A percentile compares a stretch with the other conserved stretches of the same genome.
These are phyloP conservation scores for Rhizoglyphus robini DNA, from an alignment of 1,140 invertebrate species.

Conservation along the genomic window DNA sequence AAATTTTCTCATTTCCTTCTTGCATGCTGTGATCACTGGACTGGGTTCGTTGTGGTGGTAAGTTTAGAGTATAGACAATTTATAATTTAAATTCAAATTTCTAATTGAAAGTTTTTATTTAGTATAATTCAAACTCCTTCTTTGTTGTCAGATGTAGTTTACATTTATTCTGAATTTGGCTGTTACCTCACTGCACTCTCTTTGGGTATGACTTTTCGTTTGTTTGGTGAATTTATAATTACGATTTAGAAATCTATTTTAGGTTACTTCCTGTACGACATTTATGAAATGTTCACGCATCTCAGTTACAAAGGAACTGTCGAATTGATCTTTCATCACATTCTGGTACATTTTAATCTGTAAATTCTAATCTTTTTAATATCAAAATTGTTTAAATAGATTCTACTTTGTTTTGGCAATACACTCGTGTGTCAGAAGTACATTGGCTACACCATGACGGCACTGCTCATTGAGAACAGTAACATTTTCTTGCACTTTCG, in stretches of 20 bases:
- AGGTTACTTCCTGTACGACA: conserved; percentile 16
- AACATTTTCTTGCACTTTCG: conserved; percentile 18
- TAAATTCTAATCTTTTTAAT: background rate
- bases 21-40: conserved; percentile 10
- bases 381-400: too few relatives aligned
- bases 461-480: conserved; percentile 8
- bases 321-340: conserved; percentile 11
- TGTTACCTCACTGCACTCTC: conserved; percentile 9
- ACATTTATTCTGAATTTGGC: background rate
- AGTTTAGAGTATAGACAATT: background rate
- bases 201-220: too few relatives aligned
- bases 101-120: too few relatives aligned
- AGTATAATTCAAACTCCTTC: conserved; percentile 2
- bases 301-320: conserved; percentile 2
- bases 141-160: conserved; percentile 7
- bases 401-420: background rate
- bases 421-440: background rate
- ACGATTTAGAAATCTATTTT: too few relatives aligned
- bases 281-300: conserved; percentile 11
- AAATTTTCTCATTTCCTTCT: conserved; percentile 16
- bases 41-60: conserved; percentile 2
- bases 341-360: conserved; percentile 15
- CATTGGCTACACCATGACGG: conserved; percentile 4
- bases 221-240: too few relatives aligned
- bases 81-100: background rate